Percentiles rank a stretch among this genome's conserved stretches.
Conservation (phyloP, 2,797 vertebrate species). For the Molossus alvarezi region DNA sequence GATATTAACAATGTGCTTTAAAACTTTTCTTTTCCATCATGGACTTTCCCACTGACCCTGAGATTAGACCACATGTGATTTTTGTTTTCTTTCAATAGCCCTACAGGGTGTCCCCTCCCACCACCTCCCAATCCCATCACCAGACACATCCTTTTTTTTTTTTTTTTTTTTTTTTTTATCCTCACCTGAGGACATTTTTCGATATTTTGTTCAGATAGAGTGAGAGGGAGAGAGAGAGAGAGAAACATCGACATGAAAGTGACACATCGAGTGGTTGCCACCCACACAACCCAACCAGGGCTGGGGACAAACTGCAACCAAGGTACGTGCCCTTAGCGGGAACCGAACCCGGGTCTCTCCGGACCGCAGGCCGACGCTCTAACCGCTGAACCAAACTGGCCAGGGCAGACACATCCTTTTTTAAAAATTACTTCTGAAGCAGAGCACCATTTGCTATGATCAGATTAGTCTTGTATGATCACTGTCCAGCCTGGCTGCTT, state of each 20-base stretch:
- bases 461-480: constrained; percentile 37
- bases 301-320: too few species aligned
- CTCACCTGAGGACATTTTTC: too few species aligned
- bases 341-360: too few species aligned
- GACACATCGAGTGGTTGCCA: too few species aligned
- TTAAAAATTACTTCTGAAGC: constrained; percentile 20
- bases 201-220: too few species aligned
- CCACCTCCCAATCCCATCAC: neutral
- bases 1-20: constrained; percentile 23
- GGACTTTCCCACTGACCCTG: neutral
- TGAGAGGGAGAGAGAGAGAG: too few species aligned
- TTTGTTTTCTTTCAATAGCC: constrained; percentile 53
- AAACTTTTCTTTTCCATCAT: constrained; percentile 60
- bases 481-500: constrained; percentile 3
- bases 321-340: too few species aligned
- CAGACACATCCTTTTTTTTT: constrained; percentile 71
- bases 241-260: too few species aligned
- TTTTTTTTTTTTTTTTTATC: too few species aligned
- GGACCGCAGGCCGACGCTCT: too few species aligned
- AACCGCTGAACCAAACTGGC: too few species aligned
- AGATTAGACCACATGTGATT: constrained; percentile 49
- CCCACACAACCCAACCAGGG: too few species aligned
- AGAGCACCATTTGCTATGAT: constrained; percentile 8
- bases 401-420: constrained; percentile 66
- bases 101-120: neutral